These are phyloP conservation scores for Coecobrya sp. DNA, from an alignment of 2,888 invertebrate species.

Conservation along the genomic window DNA sequence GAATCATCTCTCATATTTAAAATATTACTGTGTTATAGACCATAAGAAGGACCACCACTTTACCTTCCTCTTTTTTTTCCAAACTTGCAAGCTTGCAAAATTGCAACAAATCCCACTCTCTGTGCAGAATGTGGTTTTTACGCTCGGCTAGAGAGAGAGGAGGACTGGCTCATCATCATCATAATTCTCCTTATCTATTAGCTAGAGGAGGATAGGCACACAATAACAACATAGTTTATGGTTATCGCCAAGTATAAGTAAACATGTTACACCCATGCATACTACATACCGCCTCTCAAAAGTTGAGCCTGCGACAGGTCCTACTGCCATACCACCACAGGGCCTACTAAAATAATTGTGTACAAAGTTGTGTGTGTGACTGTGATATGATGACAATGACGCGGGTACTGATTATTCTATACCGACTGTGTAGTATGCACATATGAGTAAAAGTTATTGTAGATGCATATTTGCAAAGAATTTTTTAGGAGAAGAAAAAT, in stretches of 20 bases:
- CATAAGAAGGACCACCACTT: background rate
- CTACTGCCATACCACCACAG: too few relatives aligned
- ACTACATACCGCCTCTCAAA: background rate
- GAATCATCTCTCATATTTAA: background rate
- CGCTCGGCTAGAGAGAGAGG: background rate
- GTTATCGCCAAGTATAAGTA: background rate
- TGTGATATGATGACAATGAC: too few relatives aligned
- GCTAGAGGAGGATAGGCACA: too few relatives aligned
- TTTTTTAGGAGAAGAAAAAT: background rate
- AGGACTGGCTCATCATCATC: background rate
- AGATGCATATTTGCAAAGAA: background rate
- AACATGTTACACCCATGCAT: background rate
- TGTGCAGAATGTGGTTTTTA: conserved; percentile 29
- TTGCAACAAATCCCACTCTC: background rate
- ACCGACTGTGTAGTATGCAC: too few relatives aligned
- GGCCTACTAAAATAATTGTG: too few relatives aligned
- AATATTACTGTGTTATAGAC: background rate
- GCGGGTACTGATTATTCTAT: too few relatives aligned
- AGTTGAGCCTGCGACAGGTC: too few relatives aligned
- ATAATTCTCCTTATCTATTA: background rate
- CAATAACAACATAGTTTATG: background rate
- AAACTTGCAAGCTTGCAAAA: background rate
- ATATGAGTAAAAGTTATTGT: too few relatives aligned
- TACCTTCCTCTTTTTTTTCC: background rate
- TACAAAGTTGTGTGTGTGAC: too few relatives aligned